Conservation (phyloP, 2,797 vertebrate genomes). For the Eidolon dupreanum region DNA sequence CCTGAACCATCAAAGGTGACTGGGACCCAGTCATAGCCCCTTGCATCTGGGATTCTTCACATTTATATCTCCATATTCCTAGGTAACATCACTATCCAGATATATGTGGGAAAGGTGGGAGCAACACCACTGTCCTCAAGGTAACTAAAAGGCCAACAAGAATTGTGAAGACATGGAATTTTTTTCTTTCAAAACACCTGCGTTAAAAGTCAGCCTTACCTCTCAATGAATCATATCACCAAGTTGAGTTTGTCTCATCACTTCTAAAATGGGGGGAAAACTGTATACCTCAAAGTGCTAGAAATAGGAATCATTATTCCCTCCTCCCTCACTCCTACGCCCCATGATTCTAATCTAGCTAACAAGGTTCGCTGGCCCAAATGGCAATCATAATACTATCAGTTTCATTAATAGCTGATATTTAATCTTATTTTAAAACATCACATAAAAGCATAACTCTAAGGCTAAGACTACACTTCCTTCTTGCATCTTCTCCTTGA, state of each 20-base stretch:
- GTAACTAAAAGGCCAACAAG: neutral
- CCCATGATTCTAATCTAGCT: neutral
- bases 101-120: rapidly evolving
- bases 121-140: neutral
- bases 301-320: neutral
- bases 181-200: neutral
- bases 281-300: neutral
- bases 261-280: neutral
- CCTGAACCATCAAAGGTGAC: neutral
- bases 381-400: neutral
- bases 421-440: neutral
- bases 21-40: neutral
- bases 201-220: neutral
- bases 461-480: neutral
- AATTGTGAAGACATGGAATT: neutral
- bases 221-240: neutral
- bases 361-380: neutral
- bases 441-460: neutral
- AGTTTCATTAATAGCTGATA: neutral
- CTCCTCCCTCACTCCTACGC: neutral
- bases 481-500: neutral
- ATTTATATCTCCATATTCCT: neutral
- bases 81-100: too few relatives aligned
- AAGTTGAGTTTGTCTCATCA: neutral
- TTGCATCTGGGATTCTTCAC: neutral